Evolutionary conservation across 2,797 vertebrate genomes (phyloP).

Genomic region (Lutjanus argentimaculatus): DNA sequence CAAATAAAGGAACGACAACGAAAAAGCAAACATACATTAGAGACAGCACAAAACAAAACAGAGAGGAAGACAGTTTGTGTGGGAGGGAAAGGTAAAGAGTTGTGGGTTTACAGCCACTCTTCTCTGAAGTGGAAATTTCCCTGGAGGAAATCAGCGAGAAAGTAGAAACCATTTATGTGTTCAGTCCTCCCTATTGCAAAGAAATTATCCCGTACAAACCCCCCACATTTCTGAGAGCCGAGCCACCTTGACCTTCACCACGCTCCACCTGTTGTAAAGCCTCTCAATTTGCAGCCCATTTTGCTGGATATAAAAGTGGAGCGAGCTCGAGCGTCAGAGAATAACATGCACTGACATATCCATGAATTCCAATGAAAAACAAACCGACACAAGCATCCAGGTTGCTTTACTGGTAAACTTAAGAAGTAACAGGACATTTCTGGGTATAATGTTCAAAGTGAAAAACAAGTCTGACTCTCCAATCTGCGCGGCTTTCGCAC

Average conservation of each 20-base stretch:
- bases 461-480: conserved; percentile 1
- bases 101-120: conserved; percentile 52
- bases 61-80: conserved; percentile 25
- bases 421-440: neutral
- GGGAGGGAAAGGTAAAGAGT: conserved; percentile 14
- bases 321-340: conserved; percentile 20
- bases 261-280: conserved; percentile 63
- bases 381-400: neutral
- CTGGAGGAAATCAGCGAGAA: conserved; percentile 73
- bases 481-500: neutral
- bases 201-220: conserved; percentile 67
- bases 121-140: conserved; percentile 71
- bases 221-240: conserved; percentile 32
- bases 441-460: neutral
- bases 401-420: neutral
- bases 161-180: conserved; percentile 71
- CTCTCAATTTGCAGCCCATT: conserved; percentile 62
- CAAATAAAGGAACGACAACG: conserved; percentile 1
- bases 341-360: conserved; percentile 44
- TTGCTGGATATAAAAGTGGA: conserved; percentile 52
- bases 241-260: conserved; percentile 67
- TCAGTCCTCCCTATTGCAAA: conserved; percentile 63
- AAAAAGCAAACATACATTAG: neutral
- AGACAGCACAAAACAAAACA: neutral
- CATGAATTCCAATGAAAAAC: conserved; percentile 59